Evolutionary conservation across 2,888 invertebrate species (phyloP), one percentile per base, ranked within the genome.

Genomic region (Patella caerulea): DNA sequence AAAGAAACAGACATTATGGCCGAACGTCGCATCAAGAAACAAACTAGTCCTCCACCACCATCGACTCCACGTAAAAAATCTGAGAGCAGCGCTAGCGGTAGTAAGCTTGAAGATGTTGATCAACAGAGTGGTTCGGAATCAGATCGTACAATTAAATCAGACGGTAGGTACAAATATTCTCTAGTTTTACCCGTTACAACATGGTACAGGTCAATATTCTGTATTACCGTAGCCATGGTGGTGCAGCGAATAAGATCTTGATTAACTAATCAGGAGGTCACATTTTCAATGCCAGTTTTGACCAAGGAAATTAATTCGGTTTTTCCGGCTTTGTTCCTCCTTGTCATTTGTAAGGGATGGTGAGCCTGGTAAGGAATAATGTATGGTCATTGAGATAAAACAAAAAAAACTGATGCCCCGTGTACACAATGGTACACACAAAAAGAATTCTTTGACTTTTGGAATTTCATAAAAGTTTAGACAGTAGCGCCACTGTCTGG

Each of bases 1-100:
- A 76, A 83, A 73, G 81, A 83, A 34, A 84, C 83, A 75, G 83
- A 83, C 78, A 82, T 79, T 53, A 86, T 84, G 83, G 86, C 84
- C 19, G 87, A 86, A 79, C 80, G 81, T 74, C 81, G 24, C 3
- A 65, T 65, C 65, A 65, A 65, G 19, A 65, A 65, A 65, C 65
- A 19, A 65, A 19, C 24, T 24, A 65, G 19, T 19, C 65, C 65
- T 24, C 65, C 65, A 1, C 24, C 65, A 65, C 65, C 65, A 1
- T 65, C 65, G 0, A 65, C 65, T 19, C 65, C 65, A 19, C 65
- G 65, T 65, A 65, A 65, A 14, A 65, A 65, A 5, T 65, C 65
- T 11, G 65, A 65, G 5, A 24, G 65, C 24, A 65, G 65, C 24
- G 19, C 24, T 11, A 65, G 11, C 11, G 24, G 65, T 24, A 19